phyloP scores from a whole-genome alignment of 1,140 invertebrate genomes.

The Scaptomyza montana region DNA sequence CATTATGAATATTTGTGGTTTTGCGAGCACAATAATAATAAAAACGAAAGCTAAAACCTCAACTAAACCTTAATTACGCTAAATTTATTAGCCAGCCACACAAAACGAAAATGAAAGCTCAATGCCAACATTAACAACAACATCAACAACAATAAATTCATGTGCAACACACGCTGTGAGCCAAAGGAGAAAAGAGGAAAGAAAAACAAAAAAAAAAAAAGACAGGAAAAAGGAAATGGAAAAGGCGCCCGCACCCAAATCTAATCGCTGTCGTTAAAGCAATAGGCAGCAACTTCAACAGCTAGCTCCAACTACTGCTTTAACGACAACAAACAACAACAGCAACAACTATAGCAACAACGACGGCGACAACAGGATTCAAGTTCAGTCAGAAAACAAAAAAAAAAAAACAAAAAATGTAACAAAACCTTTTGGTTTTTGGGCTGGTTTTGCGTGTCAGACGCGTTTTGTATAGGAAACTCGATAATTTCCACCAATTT shows the following conservation, averaged over 20 bases:
- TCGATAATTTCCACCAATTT: constrained; percentile 82
- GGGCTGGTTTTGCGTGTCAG: constrained; percentile 68
- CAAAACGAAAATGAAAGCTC: constrained; percentile 50
- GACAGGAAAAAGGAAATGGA: background rate
- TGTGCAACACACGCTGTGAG: constrained; percentile 18
- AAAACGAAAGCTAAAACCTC: constrained; percentile 44
- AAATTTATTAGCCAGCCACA: constrained; percentile 74
- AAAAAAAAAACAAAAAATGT: no score
- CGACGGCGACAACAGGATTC: constrained; percentile 10
- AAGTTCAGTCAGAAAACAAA: constrained; percentile 10
- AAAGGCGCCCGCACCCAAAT: constrained; percentile 27
- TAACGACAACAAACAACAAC: constrained; percentile 5
- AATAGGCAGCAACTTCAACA: constrained; percentile 27
- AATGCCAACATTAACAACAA: no score
- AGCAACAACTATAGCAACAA: background rate
- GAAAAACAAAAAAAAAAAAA: no score
- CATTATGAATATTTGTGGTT: constrained; percentile 75
- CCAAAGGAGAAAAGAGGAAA: background rate
- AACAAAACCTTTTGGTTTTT: no score
- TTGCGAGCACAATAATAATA: constrained; percentile 23
- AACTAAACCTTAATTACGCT: constrained; percentile 75
- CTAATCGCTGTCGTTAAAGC: constrained; percentile 67
- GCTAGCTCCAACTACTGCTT: constrained; percentile 33
- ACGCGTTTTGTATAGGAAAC: constrained; percentile 81
- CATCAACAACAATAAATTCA: constrained; percentile 22